A percentile compares a stretch with the other conserved stretches of the same genome.
phyloP scores from a whole-genome alignment of 2,797 vertebrate genomes.

The Sebastes kiyomatsui region DNA sequence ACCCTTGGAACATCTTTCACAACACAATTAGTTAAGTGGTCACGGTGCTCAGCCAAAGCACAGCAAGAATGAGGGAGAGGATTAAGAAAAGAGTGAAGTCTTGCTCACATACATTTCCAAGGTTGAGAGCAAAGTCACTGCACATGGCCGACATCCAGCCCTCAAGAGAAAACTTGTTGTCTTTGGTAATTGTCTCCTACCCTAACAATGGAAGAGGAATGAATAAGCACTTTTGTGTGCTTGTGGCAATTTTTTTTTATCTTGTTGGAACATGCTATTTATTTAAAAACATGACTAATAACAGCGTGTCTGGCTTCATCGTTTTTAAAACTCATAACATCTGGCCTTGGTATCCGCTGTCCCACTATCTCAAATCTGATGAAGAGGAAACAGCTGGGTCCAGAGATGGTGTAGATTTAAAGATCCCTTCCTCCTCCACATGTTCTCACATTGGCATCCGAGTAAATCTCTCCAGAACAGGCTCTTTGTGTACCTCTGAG shows the following conservation, averaged over 20 bases:
- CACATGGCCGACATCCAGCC: conserved; percentile 51
- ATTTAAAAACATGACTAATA: background rate
- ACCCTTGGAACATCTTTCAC: conserved; percentile 65
- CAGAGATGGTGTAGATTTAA: conserved; percentile 36
- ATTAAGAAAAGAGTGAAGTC: conserved; percentile 55
- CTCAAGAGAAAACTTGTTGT: conserved; percentile 39
- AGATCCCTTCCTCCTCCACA: conserved; percentile 20
- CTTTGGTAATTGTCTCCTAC: conserved; percentile 33
- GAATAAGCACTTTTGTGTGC: background rate
- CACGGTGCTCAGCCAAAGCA: conserved; percentile 50
- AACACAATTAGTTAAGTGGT: conserved; percentile 73
- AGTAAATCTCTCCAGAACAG: conserved; percentile 17
- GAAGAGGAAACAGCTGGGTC: conserved; percentile 63
- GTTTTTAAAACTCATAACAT: conserved; percentile 40
- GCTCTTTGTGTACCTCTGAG: conserved; percentile 12
- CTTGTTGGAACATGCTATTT: conserved; percentile 10
- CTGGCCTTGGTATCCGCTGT: conserved; percentile 32
- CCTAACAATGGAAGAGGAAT: background rate
- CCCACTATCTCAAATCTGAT: conserved; percentile 51
- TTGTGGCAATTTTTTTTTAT: background rate
- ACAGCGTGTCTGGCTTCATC: conserved; percentile 13
- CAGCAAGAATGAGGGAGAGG: conserved; percentile 43
- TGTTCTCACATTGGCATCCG: conserved; percentile 17
- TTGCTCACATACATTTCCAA: conserved; percentile 56
- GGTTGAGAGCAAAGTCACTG: conserved; percentile 56